These are phyloP conservation scores for Drosophila biarmipes DNA, from an alignment of 1,140 invertebrate genomes.

Conservation along the genomic window DNA sequence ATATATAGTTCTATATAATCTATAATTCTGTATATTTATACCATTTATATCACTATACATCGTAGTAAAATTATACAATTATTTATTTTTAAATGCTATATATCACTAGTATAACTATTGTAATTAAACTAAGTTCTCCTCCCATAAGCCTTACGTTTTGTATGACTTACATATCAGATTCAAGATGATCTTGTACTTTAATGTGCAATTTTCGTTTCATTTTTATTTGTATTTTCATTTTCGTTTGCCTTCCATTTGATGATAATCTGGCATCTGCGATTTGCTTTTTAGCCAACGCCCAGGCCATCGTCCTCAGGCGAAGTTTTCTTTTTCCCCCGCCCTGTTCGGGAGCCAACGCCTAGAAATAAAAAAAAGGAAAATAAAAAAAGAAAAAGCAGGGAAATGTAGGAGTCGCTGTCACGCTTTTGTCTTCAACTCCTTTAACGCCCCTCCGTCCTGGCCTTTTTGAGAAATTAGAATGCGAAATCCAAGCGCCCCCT, in stretches of 20 bases:
- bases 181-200: neutral
- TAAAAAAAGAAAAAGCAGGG: constrained; percentile 10
- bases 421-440: constrained; percentile 39
- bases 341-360: constrained; percentile 64
- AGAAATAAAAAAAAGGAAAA: constrained; percentile 51
- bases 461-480: constrained; percentile 65
- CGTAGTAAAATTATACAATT: no score
- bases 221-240: constrained; percentile 25
- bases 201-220: constrained; percentile 3
- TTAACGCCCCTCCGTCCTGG: constrained; percentile 26
- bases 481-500: constrained; percentile 45
- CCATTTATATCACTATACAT: no score
- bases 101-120: no score
- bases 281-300: constrained; percentile 59
- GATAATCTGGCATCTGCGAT: constrained; percentile 73
- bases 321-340: neutral
- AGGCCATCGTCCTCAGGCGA: constrained; percentile 14
- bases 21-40: no score
- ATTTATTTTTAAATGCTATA: no score
- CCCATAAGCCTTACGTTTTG: neutral
- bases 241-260: constrained; percentile 58
- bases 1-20: no score
- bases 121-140: no score
- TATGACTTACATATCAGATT: neutral
- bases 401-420: constrained; percentile 37